Evolutionary conservation across 2,888 invertebrate species (phyloP).

Genomic region (Drosophila monieri): DNA sequence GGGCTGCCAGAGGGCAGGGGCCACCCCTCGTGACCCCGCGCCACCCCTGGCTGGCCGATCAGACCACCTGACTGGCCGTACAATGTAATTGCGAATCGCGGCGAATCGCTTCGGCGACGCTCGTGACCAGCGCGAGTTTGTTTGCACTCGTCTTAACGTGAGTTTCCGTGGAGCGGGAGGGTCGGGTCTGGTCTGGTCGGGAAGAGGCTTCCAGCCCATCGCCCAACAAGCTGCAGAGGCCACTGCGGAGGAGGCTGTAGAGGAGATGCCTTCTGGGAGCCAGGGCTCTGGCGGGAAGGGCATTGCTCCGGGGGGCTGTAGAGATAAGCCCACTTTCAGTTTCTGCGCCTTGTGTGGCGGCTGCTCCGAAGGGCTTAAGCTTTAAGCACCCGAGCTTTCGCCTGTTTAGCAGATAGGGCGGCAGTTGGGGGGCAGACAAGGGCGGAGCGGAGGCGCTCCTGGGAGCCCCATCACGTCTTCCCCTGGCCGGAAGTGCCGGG

Average conservation of each 20-base stretch:
- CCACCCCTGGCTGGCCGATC: slow-evolving; percentile 5
- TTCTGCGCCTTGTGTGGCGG: slow-evolving; percentile 20
- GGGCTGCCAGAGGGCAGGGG: background rate
- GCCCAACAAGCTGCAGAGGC: too few species aligned
- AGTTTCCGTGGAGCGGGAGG: background rate
- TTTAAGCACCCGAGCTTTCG: slow-evolving; percentile 27
- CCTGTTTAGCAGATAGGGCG: background rate
- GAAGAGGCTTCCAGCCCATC: too few species aligned
- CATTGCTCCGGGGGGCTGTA: too few species aligned
- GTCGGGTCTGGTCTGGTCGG: too few species aligned
- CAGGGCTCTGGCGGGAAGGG: too few species aligned
- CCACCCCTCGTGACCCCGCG: background rate
- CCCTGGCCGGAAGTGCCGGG: background rate
- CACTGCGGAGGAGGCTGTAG: too few species aligned
- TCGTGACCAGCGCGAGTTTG: slow-evolving; percentile 16
- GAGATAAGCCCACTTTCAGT: slow-evolving; percentile 28
- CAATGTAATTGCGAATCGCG: slow-evolving; percentile 22
- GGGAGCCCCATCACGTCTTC: background rate
- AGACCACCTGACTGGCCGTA: slow-evolving; percentile 26
- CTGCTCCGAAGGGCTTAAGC: slow-evolving; percentile 18
- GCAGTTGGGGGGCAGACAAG: too few species aligned
- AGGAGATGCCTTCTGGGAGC: too few species aligned
- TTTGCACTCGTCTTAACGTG: background rate
- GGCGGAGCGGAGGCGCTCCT: too few species aligned
- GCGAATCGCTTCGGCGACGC: slow-evolving; percentile 21